Percentiles rank a stretch among this genome's conserved stretches.
Conservation (phyloP, 2,113 vertebrate genomes). For the Onychostruthus taczanowskii region DNA sequence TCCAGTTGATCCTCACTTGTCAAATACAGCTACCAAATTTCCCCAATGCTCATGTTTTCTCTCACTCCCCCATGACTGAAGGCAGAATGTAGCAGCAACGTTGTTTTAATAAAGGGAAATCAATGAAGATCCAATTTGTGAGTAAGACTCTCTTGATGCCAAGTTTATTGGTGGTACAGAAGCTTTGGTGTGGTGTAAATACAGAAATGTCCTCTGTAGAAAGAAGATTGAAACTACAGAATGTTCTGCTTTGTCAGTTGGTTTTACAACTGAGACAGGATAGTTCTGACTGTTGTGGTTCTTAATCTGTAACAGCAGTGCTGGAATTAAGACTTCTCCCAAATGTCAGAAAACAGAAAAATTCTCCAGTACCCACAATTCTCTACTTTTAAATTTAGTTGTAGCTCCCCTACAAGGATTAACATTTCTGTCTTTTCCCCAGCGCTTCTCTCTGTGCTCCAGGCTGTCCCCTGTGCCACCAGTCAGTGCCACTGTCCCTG, state of each 20-base stretch:
- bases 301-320: background rate
- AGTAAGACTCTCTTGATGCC: background rate
- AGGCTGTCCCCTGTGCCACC: background rate
- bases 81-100: background rate
- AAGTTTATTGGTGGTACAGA: background rate
- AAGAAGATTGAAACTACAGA: background rate
- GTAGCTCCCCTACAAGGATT: background rate
- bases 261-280: background rate
- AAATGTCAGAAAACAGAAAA: background rate
- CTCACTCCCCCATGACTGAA: background rate
- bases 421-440: background rate
- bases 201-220: background rate
- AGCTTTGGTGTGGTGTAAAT: background rate
- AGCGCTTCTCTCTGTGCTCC: background rate
- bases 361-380: background rate
- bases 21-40: background rate
- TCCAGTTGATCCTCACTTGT: background rate
- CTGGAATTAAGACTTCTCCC: background rate
- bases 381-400: background rate
- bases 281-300: background rate
- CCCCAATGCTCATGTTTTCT: background rate
- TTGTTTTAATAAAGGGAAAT: background rate
- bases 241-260: background rate
- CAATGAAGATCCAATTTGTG: background rate
- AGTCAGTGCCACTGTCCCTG: background rate